These are phyloP conservation scores for Nesometra sesokonis DNA, from an alignment of 35 echinoderm and acorn worm genomes.

Conservation along the genomic window DNA sequence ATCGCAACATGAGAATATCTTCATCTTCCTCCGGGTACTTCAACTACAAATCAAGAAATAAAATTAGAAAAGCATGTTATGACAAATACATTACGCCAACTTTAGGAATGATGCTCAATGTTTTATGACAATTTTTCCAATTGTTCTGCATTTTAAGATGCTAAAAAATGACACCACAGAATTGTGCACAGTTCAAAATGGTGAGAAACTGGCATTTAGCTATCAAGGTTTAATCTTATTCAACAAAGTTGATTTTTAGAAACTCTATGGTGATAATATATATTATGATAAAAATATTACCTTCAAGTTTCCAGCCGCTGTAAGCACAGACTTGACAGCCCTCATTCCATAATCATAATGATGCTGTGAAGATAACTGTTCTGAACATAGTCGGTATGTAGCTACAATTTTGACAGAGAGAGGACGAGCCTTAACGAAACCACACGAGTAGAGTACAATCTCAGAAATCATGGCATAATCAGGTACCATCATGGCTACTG, in stretches of 20 bases:
- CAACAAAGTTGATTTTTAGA: too few relatives aligned
- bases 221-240: too few relatives aligned
- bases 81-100: constrained; percentile 11
- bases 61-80: background rate
- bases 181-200: too few relatives aligned
- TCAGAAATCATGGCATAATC: constrained; percentile 98
- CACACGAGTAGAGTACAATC: constrained; percentile 96
- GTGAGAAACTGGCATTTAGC: too few relatives aligned
- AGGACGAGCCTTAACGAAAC: constrained; percentile 94
- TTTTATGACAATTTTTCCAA: too few relatives aligned
- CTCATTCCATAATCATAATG: constrained; percentile 97
- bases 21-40: constrained; percentile 97
- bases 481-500: constrained; percentile 98
- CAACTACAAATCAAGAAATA: constrained; percentile 29
- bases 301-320: constrained; percentile 95
- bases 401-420: constrained; percentile 95
- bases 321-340: constrained; percentile 94
- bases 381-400: constrained; percentile 83
- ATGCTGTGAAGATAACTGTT: constrained; percentile 93
- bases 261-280: too few relatives aligned
- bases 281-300: constrained; percentile 10
- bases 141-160: too few relatives aligned
- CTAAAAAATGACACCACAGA: too few relatives aligned
- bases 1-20: constrained; percentile 96
- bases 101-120: too few relatives aligned